phyloP scores from a whole-genome alignment of 2,113 vertebrate genomes.

The Rattus norvegicus region DNA sequence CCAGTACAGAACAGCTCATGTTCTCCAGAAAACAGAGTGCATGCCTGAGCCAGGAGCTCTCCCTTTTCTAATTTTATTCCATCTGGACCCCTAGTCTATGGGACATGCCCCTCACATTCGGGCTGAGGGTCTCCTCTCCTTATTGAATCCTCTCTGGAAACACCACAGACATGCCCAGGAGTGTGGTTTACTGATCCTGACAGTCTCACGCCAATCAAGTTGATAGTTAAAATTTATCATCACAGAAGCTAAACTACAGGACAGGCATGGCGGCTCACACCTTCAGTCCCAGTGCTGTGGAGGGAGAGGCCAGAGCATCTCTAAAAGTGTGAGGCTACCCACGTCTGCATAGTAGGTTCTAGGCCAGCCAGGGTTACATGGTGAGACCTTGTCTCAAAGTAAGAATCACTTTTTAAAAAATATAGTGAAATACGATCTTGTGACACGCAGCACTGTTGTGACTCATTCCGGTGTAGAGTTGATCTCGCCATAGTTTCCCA shows the following conservation, averaged over 20 bases:
- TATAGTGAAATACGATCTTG: conserved; percentile 67
- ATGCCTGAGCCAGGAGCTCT: background rate
- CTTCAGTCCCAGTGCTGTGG: background rate
- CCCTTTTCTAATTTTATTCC: background rate
- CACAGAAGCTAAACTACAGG: background rate
- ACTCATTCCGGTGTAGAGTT: conserved; percentile 89
- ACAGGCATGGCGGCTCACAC: background rate
- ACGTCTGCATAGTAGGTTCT: background rate
- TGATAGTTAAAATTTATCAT: background rate
- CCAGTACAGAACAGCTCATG: background rate
- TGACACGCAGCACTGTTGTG: conserved; percentile 86
- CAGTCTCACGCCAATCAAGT: background rate
- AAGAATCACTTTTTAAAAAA: background rate
- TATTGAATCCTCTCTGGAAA: background rate
- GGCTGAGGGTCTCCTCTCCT: background rate
- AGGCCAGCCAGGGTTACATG: background rate
- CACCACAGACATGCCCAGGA: background rate
- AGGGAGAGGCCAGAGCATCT: background rate
- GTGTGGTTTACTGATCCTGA: background rate
- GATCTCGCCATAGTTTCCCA: conserved; percentile 86
- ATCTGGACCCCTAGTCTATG: background rate
- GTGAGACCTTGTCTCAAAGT: background rate
- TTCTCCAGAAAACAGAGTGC: background rate
- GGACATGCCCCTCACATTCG: background rate
- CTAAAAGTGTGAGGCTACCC: background rate